Evolutionary conservation across 2,113 vertebrate genomes (phyloP).

Genomic region (Cervus canadensis): DNA sequence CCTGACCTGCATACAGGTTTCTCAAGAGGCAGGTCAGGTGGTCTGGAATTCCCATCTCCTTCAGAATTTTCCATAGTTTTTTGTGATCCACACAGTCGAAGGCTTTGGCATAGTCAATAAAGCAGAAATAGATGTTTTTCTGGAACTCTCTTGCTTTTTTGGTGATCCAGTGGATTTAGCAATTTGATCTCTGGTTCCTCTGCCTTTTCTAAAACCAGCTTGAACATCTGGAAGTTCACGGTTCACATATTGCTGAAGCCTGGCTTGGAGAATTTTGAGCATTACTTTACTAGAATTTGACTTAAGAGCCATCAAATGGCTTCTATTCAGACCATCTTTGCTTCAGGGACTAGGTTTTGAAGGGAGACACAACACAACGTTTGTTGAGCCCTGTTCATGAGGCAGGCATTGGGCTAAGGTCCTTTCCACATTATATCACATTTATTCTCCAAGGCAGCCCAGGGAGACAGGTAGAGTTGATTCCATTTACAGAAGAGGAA

Average conservation of each 20-base stretch:
- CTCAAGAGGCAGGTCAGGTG: background rate
- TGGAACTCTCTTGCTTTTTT: background rate
- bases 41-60: background rate
- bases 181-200: background rate
- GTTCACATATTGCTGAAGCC: background rate
- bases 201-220: background rate
- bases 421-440: background rate
- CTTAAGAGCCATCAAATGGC: background rate
- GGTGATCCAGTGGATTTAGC: background rate
- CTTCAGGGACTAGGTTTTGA: background rate
- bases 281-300: background rate
- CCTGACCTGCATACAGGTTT: background rate
- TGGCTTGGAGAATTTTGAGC: background rate
- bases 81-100: background rate
- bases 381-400: background rate
- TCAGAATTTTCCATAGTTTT: background rate
- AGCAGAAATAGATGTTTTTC: background rate
- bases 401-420: background rate
- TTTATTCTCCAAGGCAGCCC: background rate
- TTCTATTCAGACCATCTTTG: background rate
- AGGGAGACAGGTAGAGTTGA: background rate
- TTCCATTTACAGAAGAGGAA: background rate
- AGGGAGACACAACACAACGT: background rate
- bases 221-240: background rate
- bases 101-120: background rate